These are phyloP conservation scores for Forpus xanthops DNA, from an alignment of 2,797 vertebrate species.

Conservation along the genomic window DNA sequence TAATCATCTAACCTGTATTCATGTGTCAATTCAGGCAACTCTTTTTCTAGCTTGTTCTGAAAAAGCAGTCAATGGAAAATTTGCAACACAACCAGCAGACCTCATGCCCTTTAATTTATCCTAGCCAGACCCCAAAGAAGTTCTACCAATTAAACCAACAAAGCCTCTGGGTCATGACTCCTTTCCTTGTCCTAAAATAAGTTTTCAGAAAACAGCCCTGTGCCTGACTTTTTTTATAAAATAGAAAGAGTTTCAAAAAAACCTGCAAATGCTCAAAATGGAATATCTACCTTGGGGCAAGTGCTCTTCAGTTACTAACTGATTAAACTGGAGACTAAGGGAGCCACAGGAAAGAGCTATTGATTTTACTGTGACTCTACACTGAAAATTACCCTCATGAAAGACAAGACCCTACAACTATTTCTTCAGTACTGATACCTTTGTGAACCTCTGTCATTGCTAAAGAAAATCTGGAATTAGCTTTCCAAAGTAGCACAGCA, in stretches of 20 bases:
- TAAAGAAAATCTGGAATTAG: not conserved
- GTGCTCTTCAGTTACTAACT: not conserved
- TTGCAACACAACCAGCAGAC: not conserved
- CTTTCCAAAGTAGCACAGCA: not conserved
- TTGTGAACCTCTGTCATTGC: not conserved
- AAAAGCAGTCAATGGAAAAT: constrained; percentile 11
- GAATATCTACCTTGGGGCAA: not conserved
- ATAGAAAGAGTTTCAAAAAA: not conserved
- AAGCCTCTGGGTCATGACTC: not conserved
- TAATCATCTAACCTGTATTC: not conserved
- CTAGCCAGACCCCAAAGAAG: not conserved
- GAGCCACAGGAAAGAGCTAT: not conserved
- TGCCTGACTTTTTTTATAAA: not conserved
- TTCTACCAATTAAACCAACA: not conserved
- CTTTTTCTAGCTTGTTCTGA: not conserved
- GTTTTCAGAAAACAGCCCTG: not conserved
- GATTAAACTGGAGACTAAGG: not conserved
- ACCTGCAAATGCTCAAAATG: not conserved
- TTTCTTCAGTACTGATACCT: not conserved
- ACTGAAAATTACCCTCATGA: not conserved
- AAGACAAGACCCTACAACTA: not conserved
- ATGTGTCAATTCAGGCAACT: not conserved
- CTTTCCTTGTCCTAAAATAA: not conserved
- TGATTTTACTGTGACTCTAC: not conserved
- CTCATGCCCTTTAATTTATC: not conserved